Evolutionary conservation across 2,113 vertebrate species (phyloP).

Genomic region (Okapia johnstoni): DNA sequence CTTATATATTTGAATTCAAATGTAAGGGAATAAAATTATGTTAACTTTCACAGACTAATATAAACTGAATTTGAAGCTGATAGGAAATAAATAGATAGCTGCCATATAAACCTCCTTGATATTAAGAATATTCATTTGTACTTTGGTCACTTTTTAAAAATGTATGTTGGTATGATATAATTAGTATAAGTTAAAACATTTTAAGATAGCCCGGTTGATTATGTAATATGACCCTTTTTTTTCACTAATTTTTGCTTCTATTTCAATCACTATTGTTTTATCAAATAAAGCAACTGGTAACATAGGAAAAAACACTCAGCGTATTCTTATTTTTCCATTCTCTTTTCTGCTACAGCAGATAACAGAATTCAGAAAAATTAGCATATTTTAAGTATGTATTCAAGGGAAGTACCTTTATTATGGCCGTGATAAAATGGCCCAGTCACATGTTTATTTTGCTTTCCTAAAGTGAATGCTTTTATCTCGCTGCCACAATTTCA

Average conservation of each 20-base stretch:
- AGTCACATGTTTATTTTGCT: neutral
- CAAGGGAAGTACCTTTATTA: neutral
- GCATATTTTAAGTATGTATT: neutral
- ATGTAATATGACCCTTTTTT: neutral
- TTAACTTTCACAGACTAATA: neutral
- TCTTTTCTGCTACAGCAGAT: neutral
- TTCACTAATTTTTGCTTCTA: neutral
- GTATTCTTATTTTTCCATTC: neutral
- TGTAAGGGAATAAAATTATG: conserved; percentile 47
- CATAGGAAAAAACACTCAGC: neutral
- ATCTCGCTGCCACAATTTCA: neutral
- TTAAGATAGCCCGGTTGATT: neutral
- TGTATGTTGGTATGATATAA: neutral
- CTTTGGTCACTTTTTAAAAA: neutral
- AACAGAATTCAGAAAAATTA: neutral
- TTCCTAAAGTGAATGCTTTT: neutral
- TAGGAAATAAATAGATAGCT: neutral
- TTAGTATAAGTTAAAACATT: neutral
- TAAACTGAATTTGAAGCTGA: neutral
- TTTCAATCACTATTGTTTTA: neutral
- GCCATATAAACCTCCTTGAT: neutral
- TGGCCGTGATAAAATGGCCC: neutral
- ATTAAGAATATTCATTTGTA: conserved; percentile 64
- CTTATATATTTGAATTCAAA: conserved; percentile 36
- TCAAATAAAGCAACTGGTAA: neutral